Base-by-base conservation (phyloP, 2,113 vertebrate genomes). In the Gallinago undulata region DNA sequence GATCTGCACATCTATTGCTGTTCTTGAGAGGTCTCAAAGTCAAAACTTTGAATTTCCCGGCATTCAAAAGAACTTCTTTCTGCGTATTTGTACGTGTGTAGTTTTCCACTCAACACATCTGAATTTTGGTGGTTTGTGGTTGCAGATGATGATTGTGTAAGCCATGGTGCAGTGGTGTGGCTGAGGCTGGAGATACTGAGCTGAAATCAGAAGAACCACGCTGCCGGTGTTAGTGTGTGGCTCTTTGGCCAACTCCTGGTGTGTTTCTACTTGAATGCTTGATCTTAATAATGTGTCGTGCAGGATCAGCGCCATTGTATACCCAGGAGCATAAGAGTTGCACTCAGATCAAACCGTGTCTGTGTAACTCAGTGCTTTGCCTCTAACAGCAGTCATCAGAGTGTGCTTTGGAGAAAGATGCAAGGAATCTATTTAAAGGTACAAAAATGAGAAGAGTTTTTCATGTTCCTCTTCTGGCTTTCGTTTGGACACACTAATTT, bases 391-490 rank as follows among this genome's bases (percentile, higher is more conserved):
- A 48, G 24, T 85, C 67, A 91, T 78, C 92, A 60, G 21, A 55
- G 14, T 16, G 23, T 80, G 63, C 68, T 92, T 59, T 60, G 69
- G 82, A 64, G 67, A 83, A 56, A 60, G 90, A 67, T 74, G 31
- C 28, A 21, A 50, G 55, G 35, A 39, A 51, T 72, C 69, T 93
- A 31, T 96, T 87, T 87, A 84, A 89, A 91, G 84, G 59, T 83
- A 63, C 72, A 74, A 80, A 93, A 81, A 84, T 47, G 57, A 77
- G 87, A 90, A 43, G 82, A 31, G 90, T 56, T 92, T 92, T 77
- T 85, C 48, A 1, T 89, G 60, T 86, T 94, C 92, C 70, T 69
- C 84, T 69, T 90, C 60, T 91, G 89, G 39, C 75, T 86, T 84
- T 64, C 43, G 80, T 88, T 73, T 89, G 83, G 66, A 63, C 56